Evolutionary conservation across 2,113 vertebrate species (phyloP), one percentile per base, ranked within the genome.

Genomic region (Helogale parvula): DNA sequence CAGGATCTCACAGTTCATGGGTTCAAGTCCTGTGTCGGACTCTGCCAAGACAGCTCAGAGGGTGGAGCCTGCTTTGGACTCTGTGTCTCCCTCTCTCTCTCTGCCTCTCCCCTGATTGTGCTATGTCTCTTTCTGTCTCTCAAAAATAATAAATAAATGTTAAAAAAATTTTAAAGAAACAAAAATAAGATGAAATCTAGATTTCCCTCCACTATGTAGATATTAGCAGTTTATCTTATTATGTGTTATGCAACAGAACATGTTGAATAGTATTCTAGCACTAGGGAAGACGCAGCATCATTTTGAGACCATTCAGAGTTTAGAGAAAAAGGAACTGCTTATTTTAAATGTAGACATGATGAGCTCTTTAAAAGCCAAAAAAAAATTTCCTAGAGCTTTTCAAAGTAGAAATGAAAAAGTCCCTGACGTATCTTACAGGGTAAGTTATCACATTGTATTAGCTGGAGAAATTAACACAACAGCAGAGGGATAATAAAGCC

Each of bases 311-410:
- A 1, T 50, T 80, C 38, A 95, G 74, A 87, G 31, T 79, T 89
- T 63, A 92, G 65, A 88, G 83, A 92, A 68, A 83, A 94, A 38
- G 23, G 19, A 89, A 94, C 33, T 60, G 47, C 47, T 6, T 69
- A 38, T 54, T 85, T 88, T 72, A 81, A 89, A 79, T 45, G n/a
- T 63, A 66, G 35, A 31, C 68, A 12, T 5, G n/a, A 65, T 76
- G 69, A 57, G 33, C 41, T 81, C 60, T 83, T 90, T 50, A 31
- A 93, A 93, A 91, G 31, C 21, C 38, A 60, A 97, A 89, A 81
- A 66, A 13, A 38, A 54, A 15, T 88, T 92, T 86, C 52, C 60
- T 65, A 31, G 57, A 90, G 60, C 14, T 95, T 80, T 83, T 79
- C 85, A 76, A 80, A 68, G 69, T 19, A 63, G 65, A 83, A 77